These are phyloP conservation scores for Ageneiosus marmoratus DNA, from an alignment of 2,113 vertebrate species.

Conservation along the genomic window DNA sequence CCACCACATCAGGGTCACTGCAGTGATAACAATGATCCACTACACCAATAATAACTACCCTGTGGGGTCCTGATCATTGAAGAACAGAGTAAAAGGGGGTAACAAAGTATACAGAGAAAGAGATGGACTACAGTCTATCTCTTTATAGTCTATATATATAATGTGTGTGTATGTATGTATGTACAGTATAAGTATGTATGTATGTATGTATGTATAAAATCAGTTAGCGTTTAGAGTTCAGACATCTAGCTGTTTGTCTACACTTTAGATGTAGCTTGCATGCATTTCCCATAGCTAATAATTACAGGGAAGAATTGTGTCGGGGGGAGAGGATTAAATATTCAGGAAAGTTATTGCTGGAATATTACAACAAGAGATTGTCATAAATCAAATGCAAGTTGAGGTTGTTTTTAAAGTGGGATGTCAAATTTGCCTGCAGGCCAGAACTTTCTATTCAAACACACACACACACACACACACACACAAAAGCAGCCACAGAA, in stretches of 20 bases:
- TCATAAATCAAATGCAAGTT: constrained; percentile 28
- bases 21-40: too few relatives aligned
- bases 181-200: not conserved
- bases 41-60: too few relatives aligned
- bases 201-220: not conserved
- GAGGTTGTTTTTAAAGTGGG: not conserved
- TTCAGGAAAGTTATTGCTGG: constrained; percentile 6
- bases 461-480: too few relatives aligned
- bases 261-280: not conserved
- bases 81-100: too few relatives aligned
- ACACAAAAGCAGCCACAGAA: not conserved
- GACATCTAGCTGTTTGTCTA: not conserved
- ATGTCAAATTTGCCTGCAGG: not conserved
- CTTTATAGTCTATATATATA: too few relatives aligned
- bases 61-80: too few relatives aligned
- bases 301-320: not conserved
- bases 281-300: not conserved
- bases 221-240: not conserved
- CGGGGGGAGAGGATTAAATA: not conserved
- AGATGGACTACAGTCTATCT: too few relatives aligned
- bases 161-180: too few relatives aligned
- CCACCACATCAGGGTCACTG: too few relatives aligned
- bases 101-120: too few relatives aligned
- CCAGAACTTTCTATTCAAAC: not conserved
- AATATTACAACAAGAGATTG: constrained; percentile 1